Evolutionary conservation across 2,888 invertebrate genomes (phyloP).

Genomic region (Drosophila anomalipes): DNA sequence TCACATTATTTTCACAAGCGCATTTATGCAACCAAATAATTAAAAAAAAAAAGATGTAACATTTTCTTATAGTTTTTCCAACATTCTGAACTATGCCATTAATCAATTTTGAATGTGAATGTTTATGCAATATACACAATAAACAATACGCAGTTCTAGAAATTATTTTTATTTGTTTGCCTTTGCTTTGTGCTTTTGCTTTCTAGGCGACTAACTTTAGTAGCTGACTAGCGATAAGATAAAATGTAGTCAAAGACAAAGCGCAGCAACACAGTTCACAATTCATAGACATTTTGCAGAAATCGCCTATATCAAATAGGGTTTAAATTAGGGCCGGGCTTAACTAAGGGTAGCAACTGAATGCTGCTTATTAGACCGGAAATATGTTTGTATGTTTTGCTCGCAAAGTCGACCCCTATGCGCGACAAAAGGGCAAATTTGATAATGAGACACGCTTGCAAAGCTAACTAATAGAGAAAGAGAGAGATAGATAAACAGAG

Average conservation of each 20-base stretch:
- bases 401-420: background rate
- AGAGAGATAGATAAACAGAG: background rate
- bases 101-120: conserved; percentile 21
- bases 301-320: conserved; percentile 4
- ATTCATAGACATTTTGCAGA: background rate
- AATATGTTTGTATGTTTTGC: conserved; percentile 18
- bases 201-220: conserved; percentile 40
- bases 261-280: background rate
- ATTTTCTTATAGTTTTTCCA: conserved; percentile 13
- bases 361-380: conserved; percentile 48
- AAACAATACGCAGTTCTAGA: background rate
- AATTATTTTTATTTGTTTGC: conserved; percentile 10
- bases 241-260: conserved; percentile 44
- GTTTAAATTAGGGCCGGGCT: background rate
- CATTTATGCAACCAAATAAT: background rate
- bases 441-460: conserved; percentile 16
- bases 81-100: conserved; percentile 21
- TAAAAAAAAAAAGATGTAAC: background rate
- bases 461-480: background rate
- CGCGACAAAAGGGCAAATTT: conserved; percentile 20
- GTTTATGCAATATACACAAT: background rate
- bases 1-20: background rate
- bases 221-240: conserved; percentile 60
- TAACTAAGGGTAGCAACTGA: background rate
- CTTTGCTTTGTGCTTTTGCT: conserved; percentile 27